phyloP scores from a whole-genome alignment of 2,888 invertebrate species.

The Agonopterix arenella region DNA sequence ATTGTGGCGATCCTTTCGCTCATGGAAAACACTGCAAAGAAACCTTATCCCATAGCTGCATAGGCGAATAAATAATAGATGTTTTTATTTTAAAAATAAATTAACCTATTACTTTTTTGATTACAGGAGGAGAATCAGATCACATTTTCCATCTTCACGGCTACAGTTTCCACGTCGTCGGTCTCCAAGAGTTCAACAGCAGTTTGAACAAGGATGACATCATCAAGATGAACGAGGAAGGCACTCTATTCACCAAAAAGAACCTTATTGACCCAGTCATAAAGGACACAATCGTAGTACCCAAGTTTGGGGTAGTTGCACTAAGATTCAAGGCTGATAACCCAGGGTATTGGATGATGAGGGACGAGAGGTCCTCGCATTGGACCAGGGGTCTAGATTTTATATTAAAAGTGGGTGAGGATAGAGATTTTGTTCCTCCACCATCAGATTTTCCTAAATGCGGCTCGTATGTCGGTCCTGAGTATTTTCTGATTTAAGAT shows the following conservation, averaged over 20 bases:
- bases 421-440: constrained; percentile 78
- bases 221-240: constrained; percentile 75
- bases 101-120: constrained; percentile 7
- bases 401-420: constrained; percentile 83
- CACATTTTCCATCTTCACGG: constrained; percentile 88
- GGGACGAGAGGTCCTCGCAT: constrained; percentile 84
- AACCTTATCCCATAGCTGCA: no score
- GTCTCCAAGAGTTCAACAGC: constrained; percentile 69
- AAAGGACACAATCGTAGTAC: constrained; percentile 86
- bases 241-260: constrained; percentile 66
- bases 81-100: no score
- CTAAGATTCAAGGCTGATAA: constrained; percentile 85
- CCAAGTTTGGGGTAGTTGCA: constrained; percentile 82
- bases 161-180: constrained; percentile 83
- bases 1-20: no score
- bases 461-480: constrained; percentile 85
- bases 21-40: no score
- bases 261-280: constrained; percentile 78
- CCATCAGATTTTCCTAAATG: constrained; percentile 87
- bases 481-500: constrained; percentile 80
- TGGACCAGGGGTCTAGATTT: constrained; percentile 87
- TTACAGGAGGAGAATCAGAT: constrained; percentile 78
- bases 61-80: no score
- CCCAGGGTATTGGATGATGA: constrained; percentile 89
- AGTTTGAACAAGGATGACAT: constrained; percentile 71